These are phyloP conservation scores for Bombus consobrinus DNA, from an alignment of 1,140 invertebrate species.

Conservation along the genomic window DNA sequence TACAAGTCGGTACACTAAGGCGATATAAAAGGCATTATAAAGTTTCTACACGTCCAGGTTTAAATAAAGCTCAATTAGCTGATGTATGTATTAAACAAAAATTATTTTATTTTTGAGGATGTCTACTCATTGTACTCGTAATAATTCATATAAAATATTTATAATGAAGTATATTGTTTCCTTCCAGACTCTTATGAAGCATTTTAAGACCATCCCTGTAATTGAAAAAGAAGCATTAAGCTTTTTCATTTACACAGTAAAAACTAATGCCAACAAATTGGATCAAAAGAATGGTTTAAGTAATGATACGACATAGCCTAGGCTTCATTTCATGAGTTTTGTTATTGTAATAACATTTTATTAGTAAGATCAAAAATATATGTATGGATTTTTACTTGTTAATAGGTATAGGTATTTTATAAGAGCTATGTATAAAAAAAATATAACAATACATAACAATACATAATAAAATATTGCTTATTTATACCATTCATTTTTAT, in stretches of 20 bases:
- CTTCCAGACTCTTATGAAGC: slow-evolving; percentile 93
- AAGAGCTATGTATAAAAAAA: slow-evolving; percentile 61
- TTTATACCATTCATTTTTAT: background rate
- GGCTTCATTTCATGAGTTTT: slow-evolving; percentile 39
- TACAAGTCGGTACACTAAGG: slow-evolving; percentile 96
- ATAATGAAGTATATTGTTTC: slow-evolving; percentile 21
- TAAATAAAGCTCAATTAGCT: slow-evolving; percentile 97
- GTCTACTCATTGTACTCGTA: no score
- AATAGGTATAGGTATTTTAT: slow-evolving; percentile 72
- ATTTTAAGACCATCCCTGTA: slow-evolving; percentile 97
- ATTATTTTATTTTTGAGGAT: no score
- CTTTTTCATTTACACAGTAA: slow-evolving; percentile 98
- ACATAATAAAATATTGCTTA: slow-evolving; percentile 10
- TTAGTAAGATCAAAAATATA: slow-evolving; percentile 64
- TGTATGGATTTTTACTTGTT: slow-evolving; percentile 72
- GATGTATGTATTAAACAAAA: slow-evolving; percentile 89
- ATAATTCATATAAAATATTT: background rate
- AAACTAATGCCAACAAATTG: slow-evolving; percentile 96
- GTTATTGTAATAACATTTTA: slow-evolving; percentile 64
- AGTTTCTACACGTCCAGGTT: slow-evolving; percentile 92
- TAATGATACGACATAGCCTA: slow-evolving; percentile 84
- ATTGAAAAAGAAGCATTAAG: slow-evolving; percentile 97
- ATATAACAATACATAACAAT: slow-evolving; percentile 1
- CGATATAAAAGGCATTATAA: slow-evolving; percentile 97
- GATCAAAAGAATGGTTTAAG: slow-evolving; percentile 93